Conservation (phyloP, 2,888 invertebrate genomes). For the Bibio marci region DNA sequence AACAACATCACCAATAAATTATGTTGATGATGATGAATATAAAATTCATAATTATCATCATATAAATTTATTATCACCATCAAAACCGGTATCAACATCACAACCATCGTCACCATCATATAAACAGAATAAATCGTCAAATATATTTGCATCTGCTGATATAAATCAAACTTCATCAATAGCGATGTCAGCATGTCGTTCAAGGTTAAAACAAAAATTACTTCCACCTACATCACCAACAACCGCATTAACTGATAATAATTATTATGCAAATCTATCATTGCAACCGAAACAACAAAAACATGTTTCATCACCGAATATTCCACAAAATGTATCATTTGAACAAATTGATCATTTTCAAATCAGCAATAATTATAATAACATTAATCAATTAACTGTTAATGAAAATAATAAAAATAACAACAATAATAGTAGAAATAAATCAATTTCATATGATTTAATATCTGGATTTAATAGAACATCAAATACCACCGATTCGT, state of each 20-base stretch:
- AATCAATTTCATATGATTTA: slow-evolving; percentile 7
- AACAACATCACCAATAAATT: too few relatives aligned
- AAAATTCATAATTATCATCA: slow-evolving; percentile 1
- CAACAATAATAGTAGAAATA: neutral
- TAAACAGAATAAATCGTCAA: neutral
- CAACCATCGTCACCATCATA: neutral
- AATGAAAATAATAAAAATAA: too few relatives aligned
- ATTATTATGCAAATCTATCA: slow-evolving; percentile 13
- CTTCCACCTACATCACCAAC: slow-evolving; percentile 22
- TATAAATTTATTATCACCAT: neutral
- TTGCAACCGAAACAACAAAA: slow-evolving; percentile 11
- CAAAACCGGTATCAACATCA: too few relatives aligned
- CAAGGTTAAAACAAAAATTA: slow-evolving; percentile 24
- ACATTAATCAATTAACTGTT: too few relatives aligned
- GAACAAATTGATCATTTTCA: neutral
- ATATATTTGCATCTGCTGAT: too few relatives aligned
- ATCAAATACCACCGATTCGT: slow-evolving; percentile 45
- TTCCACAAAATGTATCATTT: slow-evolving; percentile 14
- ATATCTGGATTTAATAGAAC: slow-evolving; percentile 9
- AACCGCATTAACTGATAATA: too few relatives aligned
- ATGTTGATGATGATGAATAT: neutral
- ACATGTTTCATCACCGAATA: slow-evolving; percentile 29
- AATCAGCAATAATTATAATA: neutral
- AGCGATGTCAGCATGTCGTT: slow-evolving; percentile 27
- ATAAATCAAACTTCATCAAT: slow-evolving; percentile 23